phyloP scores from a whole-genome alignment of 2,113 vertebrate genomes.

The Amphilophus citrinellus region DNA sequence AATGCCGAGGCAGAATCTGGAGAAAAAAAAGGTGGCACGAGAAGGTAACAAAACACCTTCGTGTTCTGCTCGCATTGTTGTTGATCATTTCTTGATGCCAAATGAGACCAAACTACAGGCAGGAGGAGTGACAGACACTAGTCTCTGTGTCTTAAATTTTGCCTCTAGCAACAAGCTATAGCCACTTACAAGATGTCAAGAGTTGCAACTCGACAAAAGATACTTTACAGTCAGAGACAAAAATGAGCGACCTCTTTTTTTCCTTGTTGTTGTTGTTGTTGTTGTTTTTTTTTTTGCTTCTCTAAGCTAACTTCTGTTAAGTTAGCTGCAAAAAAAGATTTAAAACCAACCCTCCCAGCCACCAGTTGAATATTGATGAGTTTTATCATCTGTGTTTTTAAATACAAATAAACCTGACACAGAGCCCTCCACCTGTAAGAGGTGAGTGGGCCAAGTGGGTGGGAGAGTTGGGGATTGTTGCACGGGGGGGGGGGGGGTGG shows the following conservation, averaged over 20 bases:
- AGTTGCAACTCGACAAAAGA: constrained; percentile 75
- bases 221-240: constrained; percentile 70
- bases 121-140: constrained; percentile 62
- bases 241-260: constrained; percentile 63
- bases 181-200: constrained; percentile 79
- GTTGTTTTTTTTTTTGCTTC: constrained; percentile 54
- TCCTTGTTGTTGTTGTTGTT: constrained; percentile 6
- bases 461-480: constrained; percentile 60
- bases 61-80: constrained; percentile 52
- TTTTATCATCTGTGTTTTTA: constrained; percentile 95
- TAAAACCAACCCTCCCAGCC: constrained; percentile 73
- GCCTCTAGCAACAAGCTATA: constrained; percentile 76
- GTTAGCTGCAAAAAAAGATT: constrained; percentile 74
- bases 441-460: constrained; percentile 63
- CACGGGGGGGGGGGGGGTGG: background rate
- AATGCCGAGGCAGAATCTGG: constrained; percentile 48
- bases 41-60: constrained; percentile 28
- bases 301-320: constrained; percentile 68
- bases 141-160: constrained; percentile 70
- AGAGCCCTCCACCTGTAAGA: constrained; percentile 71
- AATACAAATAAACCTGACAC: constrained; percentile 75
- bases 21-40: constrained; percentile 22
- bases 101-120: constrained; percentile 64
- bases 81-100: constrained; percentile 72
- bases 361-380: constrained; percentile 90